Percentiles rank a stretch among this genome's conserved stretches.
These are phyloP conservation scores for Nemurella pictetii DNA, from an alignment of 2,888 invertebrate species.

Conservation along the genomic window DNA sequence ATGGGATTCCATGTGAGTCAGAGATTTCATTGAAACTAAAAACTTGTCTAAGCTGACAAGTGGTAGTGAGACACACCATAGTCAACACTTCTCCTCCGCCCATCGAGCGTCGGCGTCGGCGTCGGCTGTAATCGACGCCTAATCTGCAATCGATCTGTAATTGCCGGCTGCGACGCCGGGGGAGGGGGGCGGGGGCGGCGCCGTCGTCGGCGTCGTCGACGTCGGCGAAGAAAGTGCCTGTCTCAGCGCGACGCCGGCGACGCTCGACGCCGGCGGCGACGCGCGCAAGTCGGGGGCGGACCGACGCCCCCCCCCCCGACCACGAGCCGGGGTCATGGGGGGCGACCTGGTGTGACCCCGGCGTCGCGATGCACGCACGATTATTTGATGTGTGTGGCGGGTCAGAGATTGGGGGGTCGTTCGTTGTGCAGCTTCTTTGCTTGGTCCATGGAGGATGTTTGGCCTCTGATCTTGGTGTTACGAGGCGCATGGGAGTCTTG, in stretches of 20 bases:
- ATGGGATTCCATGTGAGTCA: no score
- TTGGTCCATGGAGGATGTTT: background rate
- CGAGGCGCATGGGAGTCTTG: no score
- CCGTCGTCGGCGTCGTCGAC: background rate
- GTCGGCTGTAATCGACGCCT: conserved; percentile 28
- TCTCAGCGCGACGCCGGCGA: conserved; percentile 4
- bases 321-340: background rate
- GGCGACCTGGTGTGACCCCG: background rate
- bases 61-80: no score
- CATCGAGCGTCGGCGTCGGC: background rate
- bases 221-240: background rate
- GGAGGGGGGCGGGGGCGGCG: conserved; percentile 2
- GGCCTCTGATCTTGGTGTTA: background rate
- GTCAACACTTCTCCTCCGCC: background rate
- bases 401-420: background rate
- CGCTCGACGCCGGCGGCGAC: conserved; percentile 1
- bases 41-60: no score
- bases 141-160: conserved; percentile 39
- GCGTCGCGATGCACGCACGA: no score
- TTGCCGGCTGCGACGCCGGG: conserved; percentile 24
- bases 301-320: background rate
- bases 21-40: no score
- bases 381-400: no score
- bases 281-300: background rate
- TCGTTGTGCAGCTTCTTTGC: background rate